phyloP scores from a whole-genome alignment of 2,113 vertebrate species.

The Microtus pennsylvanicus region DNA sequence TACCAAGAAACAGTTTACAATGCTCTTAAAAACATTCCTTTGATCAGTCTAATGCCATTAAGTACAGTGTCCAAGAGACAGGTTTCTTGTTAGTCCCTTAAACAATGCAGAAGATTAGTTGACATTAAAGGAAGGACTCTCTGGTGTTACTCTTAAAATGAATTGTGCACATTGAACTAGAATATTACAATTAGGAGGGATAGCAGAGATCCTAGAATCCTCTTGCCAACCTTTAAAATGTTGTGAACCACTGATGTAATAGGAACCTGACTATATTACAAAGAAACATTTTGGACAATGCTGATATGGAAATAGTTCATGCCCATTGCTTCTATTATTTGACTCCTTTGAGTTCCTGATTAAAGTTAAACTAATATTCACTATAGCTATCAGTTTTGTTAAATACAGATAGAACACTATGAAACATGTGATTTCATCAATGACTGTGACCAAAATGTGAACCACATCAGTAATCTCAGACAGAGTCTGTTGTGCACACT shows the following conservation, averaged over 20 bases:
- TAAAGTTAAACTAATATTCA: neutral
- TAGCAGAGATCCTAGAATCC: neutral
- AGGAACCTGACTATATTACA: neutral
- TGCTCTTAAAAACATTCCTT: constrained; percentile 3
- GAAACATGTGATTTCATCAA: neutral
- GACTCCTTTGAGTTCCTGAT: neutral
- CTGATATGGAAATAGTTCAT: neutral
- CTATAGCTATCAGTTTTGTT: neutral
- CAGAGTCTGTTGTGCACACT: neutral
- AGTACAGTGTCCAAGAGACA: neutral
- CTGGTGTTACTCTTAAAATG: neutral
- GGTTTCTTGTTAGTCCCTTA: neutral
- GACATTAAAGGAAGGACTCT: neutral
- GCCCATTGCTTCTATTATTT: neutral
- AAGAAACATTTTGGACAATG: neutral
- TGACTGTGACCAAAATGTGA: neutral
- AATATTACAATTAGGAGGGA: neutral
- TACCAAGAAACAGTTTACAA: neutral
- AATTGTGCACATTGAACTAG: neutral
- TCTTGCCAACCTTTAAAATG: neutral
- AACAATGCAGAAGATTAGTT: neutral
- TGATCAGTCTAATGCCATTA: neutral
- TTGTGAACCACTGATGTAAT: neutral
- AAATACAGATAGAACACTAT: neutral
- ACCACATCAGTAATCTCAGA: neutral